phyloP scores from a whole-genome alignment of 2,797 vertebrate species.

The Syncerus caffer region DNA sequence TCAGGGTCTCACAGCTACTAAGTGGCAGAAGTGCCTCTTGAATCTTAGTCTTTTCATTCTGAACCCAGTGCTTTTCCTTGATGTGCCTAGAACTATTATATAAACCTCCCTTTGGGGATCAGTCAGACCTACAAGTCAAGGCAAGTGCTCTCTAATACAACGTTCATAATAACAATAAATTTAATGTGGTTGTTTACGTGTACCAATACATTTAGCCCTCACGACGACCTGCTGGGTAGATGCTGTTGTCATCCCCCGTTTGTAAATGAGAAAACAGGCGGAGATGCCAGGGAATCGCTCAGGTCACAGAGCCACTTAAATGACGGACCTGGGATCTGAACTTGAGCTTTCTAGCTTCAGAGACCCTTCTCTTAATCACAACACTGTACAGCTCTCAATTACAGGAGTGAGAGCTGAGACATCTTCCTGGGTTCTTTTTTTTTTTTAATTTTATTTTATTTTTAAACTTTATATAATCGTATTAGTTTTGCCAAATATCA shows the following conservation, averaged over 20 bases:
- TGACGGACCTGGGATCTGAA: neutral
- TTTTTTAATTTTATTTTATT: no score
- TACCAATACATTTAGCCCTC: neutral
- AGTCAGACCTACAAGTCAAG: constrained; percentile 2
- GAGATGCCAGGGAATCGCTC: neutral
- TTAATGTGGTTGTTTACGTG: neutral
- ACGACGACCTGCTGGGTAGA: neutral
- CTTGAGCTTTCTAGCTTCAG: neutral
- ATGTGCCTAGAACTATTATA: neutral
- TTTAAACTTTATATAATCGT: no score
- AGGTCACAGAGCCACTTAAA: neutral
- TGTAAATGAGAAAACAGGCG: neutral
- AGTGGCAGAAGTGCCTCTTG: neutral
- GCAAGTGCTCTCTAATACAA: neutral
- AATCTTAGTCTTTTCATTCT: neutral
- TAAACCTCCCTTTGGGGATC: neutral
- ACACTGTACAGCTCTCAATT: neutral
- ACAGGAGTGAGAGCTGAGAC: neutral
- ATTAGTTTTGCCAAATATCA: no score
- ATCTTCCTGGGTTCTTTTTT: neutral
- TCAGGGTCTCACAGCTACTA: neutral
- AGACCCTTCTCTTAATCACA: neutral
- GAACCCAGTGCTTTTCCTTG: constrained; percentile 28
- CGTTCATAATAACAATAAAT: neutral
- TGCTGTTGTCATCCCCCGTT: neutral